Percentiles rank a stretch among this genome's conserved stretches.
These are phyloP conservation scores for Momotus momota DNA, from an alignment of 2,797 vertebrate genomes.

Conservation along the genomic window DNA sequence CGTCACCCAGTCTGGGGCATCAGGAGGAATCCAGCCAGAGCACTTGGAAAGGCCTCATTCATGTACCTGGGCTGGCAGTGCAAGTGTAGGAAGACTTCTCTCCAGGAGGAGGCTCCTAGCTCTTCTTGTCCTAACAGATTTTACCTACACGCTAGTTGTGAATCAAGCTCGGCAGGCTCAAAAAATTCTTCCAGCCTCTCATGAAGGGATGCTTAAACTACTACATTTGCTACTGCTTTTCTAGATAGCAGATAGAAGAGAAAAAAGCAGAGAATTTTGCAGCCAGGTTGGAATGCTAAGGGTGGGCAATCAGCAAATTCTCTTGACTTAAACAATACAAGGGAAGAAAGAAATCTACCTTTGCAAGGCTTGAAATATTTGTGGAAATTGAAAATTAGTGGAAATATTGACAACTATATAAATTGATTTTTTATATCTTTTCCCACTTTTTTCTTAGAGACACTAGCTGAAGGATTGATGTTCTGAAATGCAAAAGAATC, in stretches of 20 bases:
- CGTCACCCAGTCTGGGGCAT: background rate
- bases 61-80: background rate
- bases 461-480: background rate
- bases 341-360: background rate
- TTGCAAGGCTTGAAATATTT: background rate
- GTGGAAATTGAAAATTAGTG: background rate
- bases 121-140: background rate
- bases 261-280: background rate
- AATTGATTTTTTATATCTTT: background rate
- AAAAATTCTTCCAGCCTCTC: background rate
- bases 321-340: background rate
- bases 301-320: background rate
- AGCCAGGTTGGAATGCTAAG: background rate
- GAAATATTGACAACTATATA: background rate
- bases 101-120: conserved; percentile 56
- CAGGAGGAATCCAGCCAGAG: background rate
- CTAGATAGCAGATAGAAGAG: background rate
- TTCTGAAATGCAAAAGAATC: background rate
- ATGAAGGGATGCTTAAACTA: background rate
- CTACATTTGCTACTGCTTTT: background rate
- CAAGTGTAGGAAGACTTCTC: background rate
- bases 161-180: background rate
- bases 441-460: background rate
- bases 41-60: background rate
- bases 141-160: background rate